Evolutionary conservation across 1,140 invertebrate genomes (phyloP).

Genomic region (Formica selysi): DNA sequence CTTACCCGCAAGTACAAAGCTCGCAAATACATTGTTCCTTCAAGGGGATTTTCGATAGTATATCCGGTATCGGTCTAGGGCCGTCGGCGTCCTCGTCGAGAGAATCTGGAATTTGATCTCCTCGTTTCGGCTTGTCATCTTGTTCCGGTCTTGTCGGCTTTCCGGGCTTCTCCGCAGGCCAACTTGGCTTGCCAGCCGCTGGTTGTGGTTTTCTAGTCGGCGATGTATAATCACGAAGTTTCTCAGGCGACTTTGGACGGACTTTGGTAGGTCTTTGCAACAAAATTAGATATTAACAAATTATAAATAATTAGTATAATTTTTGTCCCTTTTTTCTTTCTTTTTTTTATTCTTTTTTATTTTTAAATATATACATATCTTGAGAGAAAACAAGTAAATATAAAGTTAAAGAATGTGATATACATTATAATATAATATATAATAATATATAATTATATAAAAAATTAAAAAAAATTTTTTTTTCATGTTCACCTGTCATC

Average conservation of each 20-base stretch:
- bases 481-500: constrained; percentile 55
- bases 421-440: too few species aligned
- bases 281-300: neutral
- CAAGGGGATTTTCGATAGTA: constrained; percentile 82
- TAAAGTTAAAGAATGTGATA: neutral
- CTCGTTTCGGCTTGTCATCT: constrained; percentile 73
- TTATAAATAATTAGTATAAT: neutral
- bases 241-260: constrained; percentile 79
- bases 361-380: neutral
- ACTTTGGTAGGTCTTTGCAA: constrained; percentile 69
- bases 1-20: constrained; percentile 96
- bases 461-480: neutral
- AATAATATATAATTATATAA: neutral
- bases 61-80: constrained; percentile 67
- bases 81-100: constrained; percentile 71
- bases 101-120: constrained; percentile 79
- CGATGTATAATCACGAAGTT: constrained; percentile 72
- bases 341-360: neutral
- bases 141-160: constrained; percentile 62
- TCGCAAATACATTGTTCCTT: constrained; percentile 96
- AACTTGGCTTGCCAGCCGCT: constrained; percentile 74
- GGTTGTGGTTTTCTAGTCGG: constrained; percentile 64
- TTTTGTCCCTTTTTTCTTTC: too few species aligned
- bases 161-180: constrained; percentile 55
- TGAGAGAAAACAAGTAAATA: neutral